Conservation (phyloP, 2,888 invertebrate species). For the Pterobdella sp. region DNA sequence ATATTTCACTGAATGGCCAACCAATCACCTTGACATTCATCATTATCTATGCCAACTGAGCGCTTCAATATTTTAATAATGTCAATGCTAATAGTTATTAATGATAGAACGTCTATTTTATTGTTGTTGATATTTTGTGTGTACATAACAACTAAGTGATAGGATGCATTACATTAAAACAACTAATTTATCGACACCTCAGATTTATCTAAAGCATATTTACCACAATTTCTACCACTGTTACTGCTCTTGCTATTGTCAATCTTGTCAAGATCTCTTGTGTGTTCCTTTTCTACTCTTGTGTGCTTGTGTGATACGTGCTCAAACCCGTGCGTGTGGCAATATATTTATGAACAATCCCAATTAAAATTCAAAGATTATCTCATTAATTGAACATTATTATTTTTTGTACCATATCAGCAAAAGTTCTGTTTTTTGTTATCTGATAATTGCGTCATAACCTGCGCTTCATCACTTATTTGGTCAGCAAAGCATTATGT, state of each 20-base stretch:
- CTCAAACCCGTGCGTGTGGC: no score
- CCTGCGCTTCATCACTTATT: no score
- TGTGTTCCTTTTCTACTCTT: no score
- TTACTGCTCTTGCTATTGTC: not conserved
- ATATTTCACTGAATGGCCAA: conserved; percentile 8
- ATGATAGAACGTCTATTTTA: not conserved
- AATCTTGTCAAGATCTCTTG: no score
- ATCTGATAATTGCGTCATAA: no score
- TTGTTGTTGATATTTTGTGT: not conserved
- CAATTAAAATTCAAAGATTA: no score
- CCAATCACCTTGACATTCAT: not conserved
- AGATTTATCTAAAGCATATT: not conserved
- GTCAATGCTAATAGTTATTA: not conserved
- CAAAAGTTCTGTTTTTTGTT: no score
- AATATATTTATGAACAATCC: no score
- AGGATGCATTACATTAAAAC: not conserved
- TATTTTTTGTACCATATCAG: no score
- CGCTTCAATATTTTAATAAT: not conserved
- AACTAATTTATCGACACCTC: not conserved
- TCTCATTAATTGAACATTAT: no score
- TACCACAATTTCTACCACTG: not conserved
- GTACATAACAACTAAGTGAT: not conserved
- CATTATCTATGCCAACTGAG: not conserved
- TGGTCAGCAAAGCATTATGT: no score
- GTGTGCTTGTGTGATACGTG: no score